Conservation (phyloP, 2,797 vertebrate genomes). For the Molossus molossus region DNA sequence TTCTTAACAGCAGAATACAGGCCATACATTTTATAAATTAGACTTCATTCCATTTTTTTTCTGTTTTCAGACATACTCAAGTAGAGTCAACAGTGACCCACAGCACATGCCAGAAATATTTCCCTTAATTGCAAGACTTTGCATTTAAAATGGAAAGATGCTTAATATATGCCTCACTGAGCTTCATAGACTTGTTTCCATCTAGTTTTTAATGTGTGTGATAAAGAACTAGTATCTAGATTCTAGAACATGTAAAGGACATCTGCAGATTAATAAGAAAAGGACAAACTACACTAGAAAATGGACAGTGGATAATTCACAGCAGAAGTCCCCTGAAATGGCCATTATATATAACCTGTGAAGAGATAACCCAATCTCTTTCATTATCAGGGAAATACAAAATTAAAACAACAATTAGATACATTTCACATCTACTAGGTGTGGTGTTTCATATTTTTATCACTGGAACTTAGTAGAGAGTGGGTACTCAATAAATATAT, state of each 20-base stretch:
- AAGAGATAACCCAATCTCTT: constrained; percentile 4
- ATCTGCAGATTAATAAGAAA: constrained; percentile 34
- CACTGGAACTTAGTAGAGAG: constrained; percentile 30
- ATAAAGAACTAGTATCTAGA: constrained; percentile 46
- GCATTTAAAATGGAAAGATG: constrained; percentile 50
- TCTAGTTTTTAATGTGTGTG: constrained; percentile 46
- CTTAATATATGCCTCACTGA: neutral
- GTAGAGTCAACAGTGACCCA: constrained; percentile 10
- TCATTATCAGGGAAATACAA: constrained; percentile 45
- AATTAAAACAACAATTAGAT: constrained; percentile 29
- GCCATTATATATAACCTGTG: neutral
- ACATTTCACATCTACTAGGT: constrained; percentile 34
- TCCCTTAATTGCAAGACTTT: constrained; percentile 41
- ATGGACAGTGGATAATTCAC: constrained; percentile 15
- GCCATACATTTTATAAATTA: constrained; percentile 40
- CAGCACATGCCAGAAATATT: constrained; percentile 48
- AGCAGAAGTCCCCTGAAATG: constrained; percentile 28
- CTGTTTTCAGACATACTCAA: constrained; percentile 44
- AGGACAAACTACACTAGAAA: constrained; percentile 17
- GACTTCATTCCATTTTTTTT: constrained; percentile 41
- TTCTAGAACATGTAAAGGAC: constrained; percentile 45
- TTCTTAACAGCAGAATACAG: constrained; percentile 43
- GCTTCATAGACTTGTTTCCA: constrained; percentile 29
- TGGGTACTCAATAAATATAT: neutral
- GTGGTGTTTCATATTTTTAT: constrained; percentile 61